phyloP scores from a whole-genome alignment of 1,140 invertebrate genomes.

The Stenopsyche tienmushanensis region DNA sequence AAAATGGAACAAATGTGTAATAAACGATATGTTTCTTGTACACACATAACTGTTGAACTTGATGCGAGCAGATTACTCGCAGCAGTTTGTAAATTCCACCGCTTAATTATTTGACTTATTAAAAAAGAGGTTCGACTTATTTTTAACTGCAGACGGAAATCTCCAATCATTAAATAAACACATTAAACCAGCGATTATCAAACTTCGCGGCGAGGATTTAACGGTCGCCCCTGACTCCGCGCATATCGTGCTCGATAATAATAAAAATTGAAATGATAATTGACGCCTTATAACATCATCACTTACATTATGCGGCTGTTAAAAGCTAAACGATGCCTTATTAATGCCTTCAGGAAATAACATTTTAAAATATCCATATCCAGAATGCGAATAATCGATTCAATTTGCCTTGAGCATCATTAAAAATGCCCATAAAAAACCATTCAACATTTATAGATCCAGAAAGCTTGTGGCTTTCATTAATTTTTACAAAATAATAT shows the following conservation, averaged over 20 bases:
- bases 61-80: slow-evolving; percentile 16
- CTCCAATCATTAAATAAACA: slow-evolving; percentile 20
- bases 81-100: slow-evolving; percentile 18
- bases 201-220: neutral
- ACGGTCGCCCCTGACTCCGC: neutral
- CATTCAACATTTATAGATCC: too few species aligned
- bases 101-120: slow-evolving; percentile 23
- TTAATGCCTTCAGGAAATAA: too few species aligned
- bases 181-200: slow-evolving; percentile 9
- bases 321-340: too few species aligned
- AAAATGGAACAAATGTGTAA: neutral
- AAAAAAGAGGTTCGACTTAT: neutral
- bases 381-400: too few species aligned
- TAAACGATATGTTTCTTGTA: neutral
- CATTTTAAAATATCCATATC: too few species aligned
- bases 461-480: too few species aligned
- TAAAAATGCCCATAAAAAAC: too few species aligned
- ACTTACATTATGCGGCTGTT: too few species aligned
- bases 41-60: slow-evolving; percentile 18
- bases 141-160: slow-evolving; percentile 8
- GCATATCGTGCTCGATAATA: neutral
- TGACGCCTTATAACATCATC: too few species aligned
- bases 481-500: too few species aligned
- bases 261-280: too few species aligned
- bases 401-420: too few species aligned